Percentiles rank a stretch among this genome's conserved stretches.
Evolutionary conservation across 1,140 invertebrate genomes (phyloP).

Genomic region (Aphaenogaster ashmeadi): DNA sequence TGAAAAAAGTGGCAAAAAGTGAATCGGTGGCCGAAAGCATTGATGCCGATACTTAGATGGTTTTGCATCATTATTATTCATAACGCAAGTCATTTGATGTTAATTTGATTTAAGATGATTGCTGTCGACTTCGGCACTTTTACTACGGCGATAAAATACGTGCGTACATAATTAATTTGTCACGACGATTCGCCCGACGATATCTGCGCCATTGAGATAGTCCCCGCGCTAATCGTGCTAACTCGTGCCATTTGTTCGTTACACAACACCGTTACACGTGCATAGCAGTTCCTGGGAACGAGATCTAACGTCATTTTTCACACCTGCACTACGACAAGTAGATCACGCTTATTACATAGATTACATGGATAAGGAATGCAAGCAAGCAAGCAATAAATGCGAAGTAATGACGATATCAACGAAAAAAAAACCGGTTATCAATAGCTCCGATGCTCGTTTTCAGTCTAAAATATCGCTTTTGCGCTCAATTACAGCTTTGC

Average conservation of each 20-base stretch:
- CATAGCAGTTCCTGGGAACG: conserved; percentile 28
- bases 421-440: not conserved
- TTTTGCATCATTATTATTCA: not conserved
- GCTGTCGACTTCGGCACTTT: not conserved
- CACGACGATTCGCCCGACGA: not conserved
- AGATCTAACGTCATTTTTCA: conserved; percentile 51
- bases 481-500: conserved; percentile 40
- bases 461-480: conserved; percentile 26
- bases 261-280: conserved; percentile 40
- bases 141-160: conserved; percentile 29
- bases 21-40: not conserved
- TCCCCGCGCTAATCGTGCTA: conserved; percentile 43
- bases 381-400: not conserved
- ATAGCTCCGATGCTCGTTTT: conserved; percentile 26
- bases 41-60: not conserved
- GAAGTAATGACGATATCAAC: not conserved
- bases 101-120: conserved; percentile 13
- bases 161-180: conserved; percentile 58
- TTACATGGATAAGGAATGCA: not conserved
- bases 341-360: not conserved
- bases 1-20: not conserved
- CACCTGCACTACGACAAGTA: conserved; percentile 38
- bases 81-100: conserved; percentile 6
- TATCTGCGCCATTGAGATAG: conserved; percentile 40
- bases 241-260: conserved; percentile 45